These are phyloP conservation scores for Lacerta bilineata DNA, from an alignment of 2,797 vertebrate genomes.

Conservation along the genomic window DNA sequence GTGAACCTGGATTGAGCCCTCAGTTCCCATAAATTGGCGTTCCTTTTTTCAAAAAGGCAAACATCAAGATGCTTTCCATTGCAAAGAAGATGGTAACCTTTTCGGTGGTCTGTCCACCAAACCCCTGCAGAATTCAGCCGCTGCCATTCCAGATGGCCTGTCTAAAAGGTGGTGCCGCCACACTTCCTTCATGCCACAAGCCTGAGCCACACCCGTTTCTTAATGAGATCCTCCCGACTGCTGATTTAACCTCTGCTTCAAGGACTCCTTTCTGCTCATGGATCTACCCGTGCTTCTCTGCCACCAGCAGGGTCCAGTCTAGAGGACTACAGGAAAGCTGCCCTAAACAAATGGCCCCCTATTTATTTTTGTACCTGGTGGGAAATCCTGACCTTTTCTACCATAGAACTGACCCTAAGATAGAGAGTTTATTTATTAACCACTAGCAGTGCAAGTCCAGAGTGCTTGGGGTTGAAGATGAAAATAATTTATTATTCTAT, in stretches of 20 bases:
- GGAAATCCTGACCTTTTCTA: slow-evolving; percentile 27
- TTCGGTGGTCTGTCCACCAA: not conserved
- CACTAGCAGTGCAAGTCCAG: slow-evolving; percentile 21
- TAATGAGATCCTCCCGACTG: slow-evolving; percentile 5
- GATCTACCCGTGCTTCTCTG: slow-evolving; percentile 1
- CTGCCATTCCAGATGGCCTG: slow-evolving; percentile 4
- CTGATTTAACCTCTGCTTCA: not conserved
- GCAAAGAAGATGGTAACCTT: not conserved
- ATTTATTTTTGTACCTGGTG: slow-evolving; percentile 50
- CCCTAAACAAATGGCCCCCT: slow-evolving; percentile 23
- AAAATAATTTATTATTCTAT: slow-evolving; percentile 40
- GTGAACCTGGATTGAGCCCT: not conserved
- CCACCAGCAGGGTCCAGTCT: slow-evolving; percentile 21
- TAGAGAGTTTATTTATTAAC: slow-evolving; percentile 52
- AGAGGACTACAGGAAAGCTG: slow-evolving; percentile 28
- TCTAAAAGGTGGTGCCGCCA: not conserved
- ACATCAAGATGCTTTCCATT: slow-evolving; percentile 11
- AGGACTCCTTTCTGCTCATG: slow-evolving; percentile 19
- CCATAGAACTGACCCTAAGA: slow-evolving; percentile 39
- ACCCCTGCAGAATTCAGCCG: not conserved
- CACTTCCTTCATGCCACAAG: not conserved
- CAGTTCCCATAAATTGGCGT: not conserved
- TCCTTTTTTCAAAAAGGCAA: not conserved
- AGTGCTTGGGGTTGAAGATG: slow-evolving; percentile 19
- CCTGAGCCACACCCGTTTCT: slow-evolving; percentile 1